Conservation (phyloP, 2,113 vertebrate genomes). For the Psettodes erumei region DNA sequence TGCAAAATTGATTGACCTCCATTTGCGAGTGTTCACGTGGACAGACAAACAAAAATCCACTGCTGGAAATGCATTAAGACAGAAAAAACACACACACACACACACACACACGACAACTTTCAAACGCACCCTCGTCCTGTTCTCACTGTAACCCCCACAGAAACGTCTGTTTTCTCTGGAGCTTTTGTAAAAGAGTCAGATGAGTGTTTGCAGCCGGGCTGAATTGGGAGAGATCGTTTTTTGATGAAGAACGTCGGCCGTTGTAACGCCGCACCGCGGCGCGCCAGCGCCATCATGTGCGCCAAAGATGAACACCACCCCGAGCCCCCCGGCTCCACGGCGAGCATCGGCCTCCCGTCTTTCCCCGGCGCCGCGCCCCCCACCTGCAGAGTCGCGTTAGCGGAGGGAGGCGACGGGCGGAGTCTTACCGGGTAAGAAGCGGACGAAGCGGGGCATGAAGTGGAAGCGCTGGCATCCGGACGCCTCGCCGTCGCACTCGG, state of each 20-base stretch:
- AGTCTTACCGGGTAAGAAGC: conserved; percentile 93
- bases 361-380: no score
- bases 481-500: conserved; percentile 83
- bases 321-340: no score
- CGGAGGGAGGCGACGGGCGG: no score
- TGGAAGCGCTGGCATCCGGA: conserved; percentile 91
- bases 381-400: no score
- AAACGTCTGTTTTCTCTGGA: conserved; percentile 9
- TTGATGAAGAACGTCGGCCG: conserved; percentile 53
- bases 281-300: conserved; percentile 77
- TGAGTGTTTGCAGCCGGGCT: conserved; percentile 52
- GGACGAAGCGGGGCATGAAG: conserved; percentile 98
- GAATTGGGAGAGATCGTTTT: conserved; percentile 65
- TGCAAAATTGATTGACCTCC: conserved; percentile 68
- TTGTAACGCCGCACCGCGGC: conserved; percentile 1
- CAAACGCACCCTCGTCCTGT: conserved; percentile 1
- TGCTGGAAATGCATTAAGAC: conserved; percentile 44
- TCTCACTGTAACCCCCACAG: conserved; percentile 21
- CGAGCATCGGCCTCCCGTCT: no score
- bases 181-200: conserved; percentile 53
- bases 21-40: conserved; percentile 40
- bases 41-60: conserved; percentile 17
- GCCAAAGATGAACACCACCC: conserved; percentile 41
- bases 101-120: conserved; percentile 11
- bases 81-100: conserved; percentile 10